Evolutionary conservation across 35 echinoderm and acorn worm genomes (phyloP), one percentile per base, ranked within the genome.

Genomic region (Strongylocentrotus purpuratus): DNA sequence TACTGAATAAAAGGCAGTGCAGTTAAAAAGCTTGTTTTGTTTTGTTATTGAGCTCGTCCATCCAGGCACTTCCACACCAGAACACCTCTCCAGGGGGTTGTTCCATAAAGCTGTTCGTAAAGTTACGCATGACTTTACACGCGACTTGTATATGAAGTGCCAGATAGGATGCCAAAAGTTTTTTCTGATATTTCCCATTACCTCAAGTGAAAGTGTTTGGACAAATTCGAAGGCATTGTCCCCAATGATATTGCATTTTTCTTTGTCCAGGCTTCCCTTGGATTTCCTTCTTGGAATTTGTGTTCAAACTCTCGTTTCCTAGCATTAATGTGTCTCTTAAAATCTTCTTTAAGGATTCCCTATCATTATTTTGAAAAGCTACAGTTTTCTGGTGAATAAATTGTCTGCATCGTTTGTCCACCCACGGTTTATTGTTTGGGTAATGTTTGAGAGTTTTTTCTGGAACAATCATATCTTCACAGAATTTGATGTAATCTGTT

Each of bases 401-500:
- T 33, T 88, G 28, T 18, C 35, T 88, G 17, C 86, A 88, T 9
- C 86, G 28, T 88, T 31, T 88, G 2, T 88, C 86, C 9, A 88
- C 86, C 86, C 28, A 88, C 5, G 86, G 86, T 88, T 88, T 88
- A 18, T 88, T 88, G 17, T 88, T 88, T 33, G 86, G 86, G 31
- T 88, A 88, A 20, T 88, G n/a, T 33, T 88, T 88, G 86, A 45
- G 31, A 88, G 86, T 88, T 88, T 88, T 88, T 88, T 88, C 86
- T 22, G 86, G 35, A 88, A 88, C 86, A 32, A 33, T 88, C 28
- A 88, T 88, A 33, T 88, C 86, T 25, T 88, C 86, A 31, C 86
- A 88, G 35, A 88, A 88, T 33, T 88, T 88, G 28, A 88, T 88
- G 17, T 88, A 88, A 61, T 20, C 13, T 15, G 59, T 61, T 61